Conservation (phyloP, 2,888 invertebrate species). For the Lasioglossum figueresi region DNA sequence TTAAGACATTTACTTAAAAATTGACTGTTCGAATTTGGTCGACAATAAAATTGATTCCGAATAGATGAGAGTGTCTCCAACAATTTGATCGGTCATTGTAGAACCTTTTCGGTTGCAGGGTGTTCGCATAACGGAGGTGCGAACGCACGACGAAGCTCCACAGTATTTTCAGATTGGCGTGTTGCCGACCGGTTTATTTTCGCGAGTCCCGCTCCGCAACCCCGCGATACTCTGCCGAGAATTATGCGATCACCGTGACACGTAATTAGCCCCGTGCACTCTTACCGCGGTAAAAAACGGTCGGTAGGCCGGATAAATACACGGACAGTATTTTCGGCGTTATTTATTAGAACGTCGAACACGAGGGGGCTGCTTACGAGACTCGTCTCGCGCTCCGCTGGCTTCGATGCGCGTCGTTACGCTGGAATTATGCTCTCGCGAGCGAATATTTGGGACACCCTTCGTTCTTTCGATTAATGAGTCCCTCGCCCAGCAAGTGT, state of each 20-base stretch:
- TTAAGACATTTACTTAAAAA: background rate
- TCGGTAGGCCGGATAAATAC: background rate
- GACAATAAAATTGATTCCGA: background rate
- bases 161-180: slow-evolving; percentile 76
- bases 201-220: slow-evolving; percentile 32
- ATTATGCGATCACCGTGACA: slow-evolving; percentile 47
- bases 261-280: slow-evolving; percentile 42
- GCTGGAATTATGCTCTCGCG: background rate
- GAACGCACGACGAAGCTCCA: background rate
- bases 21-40: background rate
- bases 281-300: slow-evolving; percentile 25
- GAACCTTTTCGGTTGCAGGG: background rate
- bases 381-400: background rate
- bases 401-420: background rate
- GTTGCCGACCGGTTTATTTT: slow-evolving; percentile 72
- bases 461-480: slow-evolving; percentile 6
- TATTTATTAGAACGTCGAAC: background rate
- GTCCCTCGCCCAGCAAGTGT: background rate
- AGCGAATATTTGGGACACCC: background rate
- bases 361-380: background rate
- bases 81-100: background rate
- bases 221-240: slow-evolving; percentile 30
- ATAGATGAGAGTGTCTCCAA: too few species aligned
- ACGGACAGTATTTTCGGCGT: slow-evolving; percentile 21
- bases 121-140: background rate